Conservation (phyloP, 2,113 vertebrate genomes). For the Ctenodactylus gundi region DNA sequence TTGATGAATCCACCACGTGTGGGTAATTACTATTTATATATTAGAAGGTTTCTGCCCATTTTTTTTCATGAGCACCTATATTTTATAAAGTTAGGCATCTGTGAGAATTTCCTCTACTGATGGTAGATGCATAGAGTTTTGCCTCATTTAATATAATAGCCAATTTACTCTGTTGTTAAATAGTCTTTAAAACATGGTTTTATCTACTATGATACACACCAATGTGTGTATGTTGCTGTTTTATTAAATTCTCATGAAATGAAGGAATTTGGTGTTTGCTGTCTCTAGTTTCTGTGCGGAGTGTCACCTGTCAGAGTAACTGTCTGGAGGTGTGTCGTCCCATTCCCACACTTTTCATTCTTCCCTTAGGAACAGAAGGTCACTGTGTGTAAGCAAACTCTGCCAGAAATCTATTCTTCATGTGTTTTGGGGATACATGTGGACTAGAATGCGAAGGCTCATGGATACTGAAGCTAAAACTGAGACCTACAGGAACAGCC, state of each 20-base stretch:
- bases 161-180: not conserved
- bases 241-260: not conserved
- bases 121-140: not conserved
- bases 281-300: not conserved
- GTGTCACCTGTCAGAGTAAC: not conserved
- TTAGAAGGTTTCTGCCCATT: not conserved
- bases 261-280: not conserved
- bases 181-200: not conserved
- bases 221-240: not conserved
- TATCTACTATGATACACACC: not conserved
- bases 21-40: not conserved
- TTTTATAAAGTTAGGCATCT: not conserved
- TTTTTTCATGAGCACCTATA: not conserved
- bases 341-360: not conserved
- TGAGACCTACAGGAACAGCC: slow-evolving; percentile 15
- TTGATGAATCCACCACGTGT: not conserved
- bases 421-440: not conserved
- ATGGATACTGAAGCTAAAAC: not conserved
- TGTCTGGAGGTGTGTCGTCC: too few relatives aligned
- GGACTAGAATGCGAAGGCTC: not conserved
- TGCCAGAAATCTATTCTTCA: slow-evolving; percentile 21
- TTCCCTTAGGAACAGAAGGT: not conserved
- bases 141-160: not conserved
- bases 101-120: not conserved
- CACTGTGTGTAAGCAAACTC: not conserved